Evolutionary conservation across 2,888 invertebrate species (phyloP).

Genomic region (Mythimna vitellina): DNA sequence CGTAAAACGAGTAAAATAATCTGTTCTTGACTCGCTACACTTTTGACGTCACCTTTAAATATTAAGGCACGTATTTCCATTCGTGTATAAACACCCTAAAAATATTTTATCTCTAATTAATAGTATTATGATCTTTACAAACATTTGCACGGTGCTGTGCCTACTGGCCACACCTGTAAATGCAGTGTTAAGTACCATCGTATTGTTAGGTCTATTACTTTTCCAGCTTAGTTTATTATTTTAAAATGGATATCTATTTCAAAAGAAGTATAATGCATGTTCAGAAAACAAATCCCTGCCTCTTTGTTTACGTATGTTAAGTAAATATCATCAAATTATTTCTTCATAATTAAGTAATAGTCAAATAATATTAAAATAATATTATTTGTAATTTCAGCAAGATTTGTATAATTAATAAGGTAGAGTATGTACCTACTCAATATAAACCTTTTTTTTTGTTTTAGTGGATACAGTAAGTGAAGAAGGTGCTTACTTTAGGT

Average conservation of each 20-base stretch:
- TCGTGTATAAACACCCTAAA: slow-evolving; percentile 5
- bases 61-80: background rate
- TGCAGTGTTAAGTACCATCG: background rate
- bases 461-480: background rate
- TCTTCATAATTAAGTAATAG: background rate
- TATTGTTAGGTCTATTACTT: background rate
- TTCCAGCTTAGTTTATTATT: background rate
- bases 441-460: too few species aligned
- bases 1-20: background rate
- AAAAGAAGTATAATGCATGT: background rate
- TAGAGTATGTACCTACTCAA: background rate
- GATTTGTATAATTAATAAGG: background rate
- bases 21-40: background rate
- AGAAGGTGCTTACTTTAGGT: background rate
- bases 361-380: background rate
- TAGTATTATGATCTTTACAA: background rate
- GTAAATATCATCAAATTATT: background rate
- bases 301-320: background rate
- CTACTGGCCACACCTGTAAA: background rate
- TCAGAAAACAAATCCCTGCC: background rate
- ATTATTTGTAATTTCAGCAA: slow-evolving; percentile 7
- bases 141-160: background rate
- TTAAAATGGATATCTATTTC: background rate
- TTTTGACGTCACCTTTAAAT: background rate
- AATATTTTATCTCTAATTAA: background rate